Percentiles rank a stretch among this genome's conserved stretches.
phyloP scores from a whole-genome alignment of 2,888 invertebrate genomes.

The Lacanobia oleracea region DNA sequence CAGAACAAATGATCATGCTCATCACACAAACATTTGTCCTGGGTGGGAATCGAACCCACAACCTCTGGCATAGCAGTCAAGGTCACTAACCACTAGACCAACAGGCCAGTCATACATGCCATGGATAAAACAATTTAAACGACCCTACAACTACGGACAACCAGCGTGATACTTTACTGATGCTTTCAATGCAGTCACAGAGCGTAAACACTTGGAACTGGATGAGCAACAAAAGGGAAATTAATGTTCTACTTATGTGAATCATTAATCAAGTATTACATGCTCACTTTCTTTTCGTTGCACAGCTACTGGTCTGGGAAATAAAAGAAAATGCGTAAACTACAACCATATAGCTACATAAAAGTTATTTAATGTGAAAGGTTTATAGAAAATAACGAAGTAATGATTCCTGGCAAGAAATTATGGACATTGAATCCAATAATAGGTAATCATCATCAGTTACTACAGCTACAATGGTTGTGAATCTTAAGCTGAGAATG shows the following conservation, averaged over 20 bases:
- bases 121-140: too few species aligned
- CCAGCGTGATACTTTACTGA: not conserved
- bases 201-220: constrained; percentile 47
- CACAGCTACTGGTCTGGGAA: constrained; percentile 29
- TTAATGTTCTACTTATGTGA: constrained; percentile 61
- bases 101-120: too few species aligned
- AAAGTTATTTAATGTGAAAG: not conserved
- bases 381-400: not conserved
- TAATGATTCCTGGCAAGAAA: not conserved
- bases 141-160: not conserved
- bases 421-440: not conserved
- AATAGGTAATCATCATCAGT: not conserved
- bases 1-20: too few species aligned
- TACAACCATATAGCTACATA: not conserved
- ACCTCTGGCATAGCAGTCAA: too few species aligned
- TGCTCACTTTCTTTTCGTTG: constrained; percentile 62
- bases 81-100: too few species aligned
- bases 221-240: constrained; percentile 65
- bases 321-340: constrained; percentile 28
- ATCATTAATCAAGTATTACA: constrained; percentile 63
- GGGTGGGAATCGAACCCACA: too few species aligned
- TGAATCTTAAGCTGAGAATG: too few species aligned
- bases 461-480: not conserved
- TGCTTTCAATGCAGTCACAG: constrained; percentile 35
- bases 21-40: too few species aligned